Conservation (phyloP, 2,113 vertebrate species). For the Gallinago undulata region DNA sequence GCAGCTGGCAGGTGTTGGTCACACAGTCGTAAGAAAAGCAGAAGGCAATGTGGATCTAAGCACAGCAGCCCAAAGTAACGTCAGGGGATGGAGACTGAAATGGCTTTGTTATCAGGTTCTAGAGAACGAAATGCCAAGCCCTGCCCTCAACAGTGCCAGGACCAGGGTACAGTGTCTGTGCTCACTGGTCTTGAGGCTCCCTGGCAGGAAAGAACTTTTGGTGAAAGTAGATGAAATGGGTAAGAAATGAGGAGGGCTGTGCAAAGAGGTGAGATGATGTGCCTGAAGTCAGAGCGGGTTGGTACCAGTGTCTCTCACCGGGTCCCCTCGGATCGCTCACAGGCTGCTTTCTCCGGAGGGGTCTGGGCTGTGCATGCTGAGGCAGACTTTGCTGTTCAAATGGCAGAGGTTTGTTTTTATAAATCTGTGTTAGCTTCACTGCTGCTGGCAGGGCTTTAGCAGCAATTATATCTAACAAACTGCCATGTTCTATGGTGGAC, state of each 20-base stretch:
- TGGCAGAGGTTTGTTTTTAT: not conserved
- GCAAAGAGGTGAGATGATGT: not conserved
- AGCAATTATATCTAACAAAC: not conserved
- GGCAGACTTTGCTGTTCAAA: not conserved
- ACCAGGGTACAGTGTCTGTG: not conserved
- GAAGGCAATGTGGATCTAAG: not conserved
- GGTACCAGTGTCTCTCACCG: not conserved
- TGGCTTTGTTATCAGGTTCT: not conserved
- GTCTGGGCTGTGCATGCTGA: not conserved
- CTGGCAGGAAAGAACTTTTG: not conserved
- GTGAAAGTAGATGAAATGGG: not conserved
- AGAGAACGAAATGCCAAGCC: not conserved
- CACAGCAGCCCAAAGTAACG: not conserved
- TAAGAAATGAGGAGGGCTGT: not conserved
- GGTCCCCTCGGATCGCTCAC: not conserved
- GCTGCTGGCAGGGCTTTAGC: not conserved
- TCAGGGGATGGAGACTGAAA: not conserved
- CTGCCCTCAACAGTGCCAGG: not conserved
- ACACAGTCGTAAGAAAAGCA: not conserved
- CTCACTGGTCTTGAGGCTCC: no score
- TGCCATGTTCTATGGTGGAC: not conserved
- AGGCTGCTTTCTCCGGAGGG: not conserved
- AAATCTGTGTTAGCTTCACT: not conserved
- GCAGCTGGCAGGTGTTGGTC: not conserved
- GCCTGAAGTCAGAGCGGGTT: not conserved